Percentiles rank a stretch among this genome's conserved stretches.
phyloP scores from a whole-genome alignment of 1,140 invertebrate species.

The Zaprionus inermis region DNA sequence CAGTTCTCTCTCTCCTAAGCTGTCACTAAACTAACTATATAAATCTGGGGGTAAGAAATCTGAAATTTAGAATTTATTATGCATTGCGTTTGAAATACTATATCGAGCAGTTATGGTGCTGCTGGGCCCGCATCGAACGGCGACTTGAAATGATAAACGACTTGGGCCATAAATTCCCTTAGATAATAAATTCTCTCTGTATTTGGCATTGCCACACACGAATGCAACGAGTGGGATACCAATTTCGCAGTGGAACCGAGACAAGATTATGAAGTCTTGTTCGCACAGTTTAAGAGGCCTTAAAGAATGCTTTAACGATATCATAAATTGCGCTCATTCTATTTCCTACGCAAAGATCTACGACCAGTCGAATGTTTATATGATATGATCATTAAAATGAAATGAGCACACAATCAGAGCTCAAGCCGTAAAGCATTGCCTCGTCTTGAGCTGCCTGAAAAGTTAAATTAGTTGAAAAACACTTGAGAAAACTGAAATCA shows the following conservation, averaged over 20 bases:
- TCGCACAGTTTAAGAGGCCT: background rate
- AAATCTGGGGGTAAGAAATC: background rate
- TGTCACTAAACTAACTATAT: background rate
- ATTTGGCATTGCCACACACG: constrained; percentile 24
- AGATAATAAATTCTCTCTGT: constrained; percentile 28
- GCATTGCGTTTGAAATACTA: constrained; percentile 8
- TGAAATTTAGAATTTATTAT: constrained; percentile 18
- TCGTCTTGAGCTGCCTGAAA: no score
- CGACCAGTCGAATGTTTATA: background rate
- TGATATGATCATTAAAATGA: background rate
- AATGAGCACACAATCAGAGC: background rate
- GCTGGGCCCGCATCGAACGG: constrained; percentile 1
- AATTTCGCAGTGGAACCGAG: background rate
- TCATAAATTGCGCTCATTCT: background rate
- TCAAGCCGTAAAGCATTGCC: background rate
- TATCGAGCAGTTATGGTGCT: background rate
- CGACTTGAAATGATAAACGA: constrained; percentile 36
- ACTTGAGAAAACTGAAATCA: background rate
- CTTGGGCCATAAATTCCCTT: constrained; percentile 13
- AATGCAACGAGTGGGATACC: background rate
- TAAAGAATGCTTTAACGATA: background rate
- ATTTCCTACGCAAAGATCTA: no score
- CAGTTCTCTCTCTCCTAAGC: background rate
- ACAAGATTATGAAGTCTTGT: background rate
- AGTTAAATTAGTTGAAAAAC: background rate